These are phyloP conservation scores for Antheraea yamamai DNA, from an alignment of 2,888 invertebrate species.

Conservation along the genomic window DNA sequence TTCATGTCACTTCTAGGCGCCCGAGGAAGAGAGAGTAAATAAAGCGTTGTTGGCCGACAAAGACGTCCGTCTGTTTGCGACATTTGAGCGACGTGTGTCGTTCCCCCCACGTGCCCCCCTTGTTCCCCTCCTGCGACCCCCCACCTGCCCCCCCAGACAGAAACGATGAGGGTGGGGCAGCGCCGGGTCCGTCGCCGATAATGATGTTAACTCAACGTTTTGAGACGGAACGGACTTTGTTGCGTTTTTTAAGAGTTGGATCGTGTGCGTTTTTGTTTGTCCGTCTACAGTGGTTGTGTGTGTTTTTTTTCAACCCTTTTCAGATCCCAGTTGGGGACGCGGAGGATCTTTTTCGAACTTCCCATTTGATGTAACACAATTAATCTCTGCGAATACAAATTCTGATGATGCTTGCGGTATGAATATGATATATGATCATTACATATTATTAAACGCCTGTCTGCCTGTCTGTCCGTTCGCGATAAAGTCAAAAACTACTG, in stretches of 20 bases:
- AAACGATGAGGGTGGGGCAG: slow-evolving; percentile 31
- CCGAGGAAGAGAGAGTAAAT: slow-evolving; percentile 67
- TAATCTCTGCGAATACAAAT: background rate
- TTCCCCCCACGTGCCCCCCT: slow-evolving; percentile 45
- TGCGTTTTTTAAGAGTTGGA: slow-evolving; percentile 64
- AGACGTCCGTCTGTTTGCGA: slow-evolving; percentile 80
- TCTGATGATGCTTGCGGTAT: background rate
- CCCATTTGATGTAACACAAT: background rate
- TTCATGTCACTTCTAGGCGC: slow-evolving; percentile 68
- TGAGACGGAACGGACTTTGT: slow-evolving; percentile 68
- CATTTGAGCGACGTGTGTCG: slow-evolving; percentile 81
- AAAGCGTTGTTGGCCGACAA: slow-evolving; percentile 75
- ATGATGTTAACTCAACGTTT: slow-evolving; percentile 79
- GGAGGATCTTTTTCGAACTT: background rate
- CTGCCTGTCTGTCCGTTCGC: too few species aligned
- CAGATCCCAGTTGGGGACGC: background rate
- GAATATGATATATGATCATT: too few species aligned
- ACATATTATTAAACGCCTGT: too few species aligned
- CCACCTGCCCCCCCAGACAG: slow-evolving; percentile 30
- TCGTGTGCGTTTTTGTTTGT: slow-evolving; percentile 19
- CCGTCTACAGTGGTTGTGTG: background rate
- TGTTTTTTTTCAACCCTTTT: slow-evolving; percentile 14
- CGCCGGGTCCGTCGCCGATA: slow-evolving; percentile 64
- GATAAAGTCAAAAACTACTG: too few species aligned
- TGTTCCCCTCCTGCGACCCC: slow-evolving; percentile 30